Evolutionary conservation across 2,113 vertebrate genomes (phyloP).

Genomic region (Sinocyclocheilus grahami): DNA sequence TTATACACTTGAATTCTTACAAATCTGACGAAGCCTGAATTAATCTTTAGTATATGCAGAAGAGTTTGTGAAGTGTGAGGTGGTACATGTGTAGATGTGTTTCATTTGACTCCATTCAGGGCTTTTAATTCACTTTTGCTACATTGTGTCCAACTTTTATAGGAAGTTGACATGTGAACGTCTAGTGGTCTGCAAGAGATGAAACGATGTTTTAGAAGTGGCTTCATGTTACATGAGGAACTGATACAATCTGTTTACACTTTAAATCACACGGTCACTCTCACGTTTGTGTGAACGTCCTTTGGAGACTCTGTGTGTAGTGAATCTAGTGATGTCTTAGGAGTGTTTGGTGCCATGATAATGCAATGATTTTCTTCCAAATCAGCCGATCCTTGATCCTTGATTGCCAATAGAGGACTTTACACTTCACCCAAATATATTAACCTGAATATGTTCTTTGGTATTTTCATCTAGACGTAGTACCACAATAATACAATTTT

Average conservation of each 20-base stretch:
- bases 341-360: background rate
- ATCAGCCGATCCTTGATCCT: background rate
- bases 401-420: background rate
- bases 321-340: background rate
- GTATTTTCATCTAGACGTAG: background rate
- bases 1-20: conserved; percentile 25
- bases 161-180: background rate
- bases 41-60: conserved; percentile 47
- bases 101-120: background rate
- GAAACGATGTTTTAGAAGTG: background rate
- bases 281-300: background rate
- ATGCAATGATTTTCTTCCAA: background rate
- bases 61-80: conserved; percentile 21
- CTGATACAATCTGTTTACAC: background rate
- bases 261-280: background rate
- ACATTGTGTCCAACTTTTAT: conserved; percentile 12
- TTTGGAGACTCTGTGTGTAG: background rate
- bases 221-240: background rate
- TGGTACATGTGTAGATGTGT: conserved; percentile 4
- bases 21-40: conserved; percentile 24
- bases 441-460: background rate
- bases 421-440: conserved; percentile 23
- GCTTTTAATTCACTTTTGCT: conserved; percentile 39
- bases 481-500: background rate
- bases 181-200: conserved; percentile 31